Conservation (phyloP, 2,888 invertebrate genomes). For the Tryphoninae sp. region DNA sequence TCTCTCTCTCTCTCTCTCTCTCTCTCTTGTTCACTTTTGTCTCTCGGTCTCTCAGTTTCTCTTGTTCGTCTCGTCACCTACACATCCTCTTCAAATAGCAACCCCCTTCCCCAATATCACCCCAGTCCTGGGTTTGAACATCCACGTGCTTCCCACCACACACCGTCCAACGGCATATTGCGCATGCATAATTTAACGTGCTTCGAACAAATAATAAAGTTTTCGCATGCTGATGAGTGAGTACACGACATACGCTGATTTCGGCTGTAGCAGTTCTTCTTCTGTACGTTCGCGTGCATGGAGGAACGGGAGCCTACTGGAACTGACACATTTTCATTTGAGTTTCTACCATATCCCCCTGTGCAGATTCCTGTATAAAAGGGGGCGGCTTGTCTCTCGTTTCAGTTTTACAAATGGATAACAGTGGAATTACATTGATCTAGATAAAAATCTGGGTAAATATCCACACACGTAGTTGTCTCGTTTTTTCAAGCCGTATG, state of each 20-base stretch:
- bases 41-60: conserved; percentile 13
- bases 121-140: background rate
- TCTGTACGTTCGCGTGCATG: conserved; percentile 60
- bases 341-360: conserved; percentile 37
- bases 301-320: conserved; percentile 68
- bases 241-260: conserved; percentile 67
- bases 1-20: conserved; percentile 55
- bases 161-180: conserved; percentile 76
- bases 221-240: conserved; percentile 78
- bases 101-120: conserved; percentile 5
- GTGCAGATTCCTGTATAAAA: conserved; percentile 11
- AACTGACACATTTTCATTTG: conserved; percentile 78
- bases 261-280: conserved; percentile 62
- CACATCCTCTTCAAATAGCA: background rate
- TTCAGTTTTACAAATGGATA: background rate
- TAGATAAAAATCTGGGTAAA: too few relatives aligned
- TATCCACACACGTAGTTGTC: too few relatives aligned
- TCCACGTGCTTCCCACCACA: conserved; percentile 14
- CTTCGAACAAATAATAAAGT: conserved; percentile 80
- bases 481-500: too few relatives aligned
- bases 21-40: conserved; percentile 13
- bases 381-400: background rate
- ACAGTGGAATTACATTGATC: background rate
- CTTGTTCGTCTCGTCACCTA: conserved; percentile 22
- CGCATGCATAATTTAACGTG: conserved; percentile 80